A percentile compares a stretch with the other conserved stretches of the same genome.
Conservation (phyloP, 1,140 invertebrate genomes). For the Lasaia peninsularis region DNA sequence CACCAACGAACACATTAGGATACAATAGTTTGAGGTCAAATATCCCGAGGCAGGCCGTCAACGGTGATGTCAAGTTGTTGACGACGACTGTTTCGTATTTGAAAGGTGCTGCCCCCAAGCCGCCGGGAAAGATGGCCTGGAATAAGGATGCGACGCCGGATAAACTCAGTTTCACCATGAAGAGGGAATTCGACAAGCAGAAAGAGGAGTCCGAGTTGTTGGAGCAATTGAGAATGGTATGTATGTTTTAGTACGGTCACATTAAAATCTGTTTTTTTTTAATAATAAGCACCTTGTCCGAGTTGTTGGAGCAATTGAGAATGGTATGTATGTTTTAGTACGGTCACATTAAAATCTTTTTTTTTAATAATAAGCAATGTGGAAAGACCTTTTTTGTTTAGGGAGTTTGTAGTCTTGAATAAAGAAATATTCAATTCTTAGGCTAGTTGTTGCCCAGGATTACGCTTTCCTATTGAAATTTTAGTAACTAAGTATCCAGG, state of each 20-base stretch:
- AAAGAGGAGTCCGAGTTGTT: constrained; percentile 93
- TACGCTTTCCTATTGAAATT: too few relatives aligned
- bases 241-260: too few relatives aligned
- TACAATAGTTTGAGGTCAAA: constrained; percentile 75
- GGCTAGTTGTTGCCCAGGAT: too few relatives aligned
- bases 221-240: constrained; percentile 89
- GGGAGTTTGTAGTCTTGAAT: too few relatives aligned
- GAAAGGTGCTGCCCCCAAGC: constrained; percentile 74
- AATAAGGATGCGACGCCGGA: constrained; percentile 83
- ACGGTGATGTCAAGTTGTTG: constrained; percentile 72
- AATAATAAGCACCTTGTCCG: too few relatives aligned
- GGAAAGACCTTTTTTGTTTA: too few relatives aligned
- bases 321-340: too few relatives aligned
- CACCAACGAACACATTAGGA: constrained; percentile 70
- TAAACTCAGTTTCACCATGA: constrained; percentile 94
- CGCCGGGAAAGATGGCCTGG: constrained; percentile 81
- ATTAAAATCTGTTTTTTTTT: too few relatives aligned
- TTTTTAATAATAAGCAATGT: too few relatives aligned
- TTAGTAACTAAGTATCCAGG: too few relatives aligned
- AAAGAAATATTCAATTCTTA: too few relatives aligned
- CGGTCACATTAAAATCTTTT: too few relatives aligned
- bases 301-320: constrained; percentile 89
- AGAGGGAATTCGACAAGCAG: constrained; percentile 92
- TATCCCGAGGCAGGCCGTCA: constrained; percentile 53
- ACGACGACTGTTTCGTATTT: constrained; percentile 76